These are phyloP conservation scores for Hyphantria cunea DNA, from an alignment of 1,140 invertebrate genomes.

Conservation along the genomic window DNA sequence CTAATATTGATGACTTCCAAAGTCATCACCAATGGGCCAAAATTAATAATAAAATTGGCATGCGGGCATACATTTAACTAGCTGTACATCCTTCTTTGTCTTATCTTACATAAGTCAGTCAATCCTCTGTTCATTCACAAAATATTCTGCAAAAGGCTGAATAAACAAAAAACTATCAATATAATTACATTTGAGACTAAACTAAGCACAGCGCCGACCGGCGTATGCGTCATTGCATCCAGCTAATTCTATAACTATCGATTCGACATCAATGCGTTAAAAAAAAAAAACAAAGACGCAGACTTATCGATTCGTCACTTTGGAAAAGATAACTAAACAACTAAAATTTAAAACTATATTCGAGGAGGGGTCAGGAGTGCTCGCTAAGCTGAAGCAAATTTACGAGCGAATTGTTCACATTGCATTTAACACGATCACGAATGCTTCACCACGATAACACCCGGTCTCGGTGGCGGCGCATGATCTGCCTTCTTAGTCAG, in stretches of 20 bases:
- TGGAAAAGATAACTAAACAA: constrained; percentile 78
- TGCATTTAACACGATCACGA: constrained; percentile 83
- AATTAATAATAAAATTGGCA: constrained; percentile 49
- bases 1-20: too few species aligned
- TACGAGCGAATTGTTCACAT: constrained; percentile 51
- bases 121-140: constrained; percentile 49
- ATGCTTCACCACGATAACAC: constrained; percentile 93
- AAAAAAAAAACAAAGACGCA: constrained; percentile 73
- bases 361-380: constrained; percentile 69
- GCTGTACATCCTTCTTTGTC: constrained; percentile 36
- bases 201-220: constrained; percentile 73
- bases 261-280: constrained; percentile 60
- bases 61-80: constrained; percentile 46
- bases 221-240: constrained; percentile 61
- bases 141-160: constrained; percentile 51
- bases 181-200: constrained; percentile 75
- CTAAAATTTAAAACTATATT: constrained; percentile 78
- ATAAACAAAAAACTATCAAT: constrained; percentile 60
- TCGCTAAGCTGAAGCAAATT: constrained; percentile 55
- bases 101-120: constrained; percentile 66
- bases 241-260: constrained; percentile 49
- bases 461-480: constrained; percentile 87
- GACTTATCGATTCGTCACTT: constrained; percentile 81
- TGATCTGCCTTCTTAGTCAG: constrained; percentile 86
- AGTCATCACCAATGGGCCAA: neutral